Evolutionary conservation across 2,888 invertebrate genomes (phyloP), one percentile per base, ranked within the genome.

Genomic region (Nesidiocoris tenuis): DNA sequence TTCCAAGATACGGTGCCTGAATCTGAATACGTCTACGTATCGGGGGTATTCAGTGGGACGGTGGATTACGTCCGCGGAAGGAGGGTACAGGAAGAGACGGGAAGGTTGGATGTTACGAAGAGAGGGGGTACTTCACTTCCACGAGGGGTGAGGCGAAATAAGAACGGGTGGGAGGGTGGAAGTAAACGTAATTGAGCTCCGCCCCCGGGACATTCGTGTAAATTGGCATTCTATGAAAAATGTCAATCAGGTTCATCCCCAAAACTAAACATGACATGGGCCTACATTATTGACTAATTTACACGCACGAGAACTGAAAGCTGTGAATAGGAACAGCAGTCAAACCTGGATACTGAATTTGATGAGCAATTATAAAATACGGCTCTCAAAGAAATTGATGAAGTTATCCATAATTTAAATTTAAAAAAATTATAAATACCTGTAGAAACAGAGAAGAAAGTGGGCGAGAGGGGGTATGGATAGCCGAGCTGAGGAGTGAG

Each of bases 381-480:
- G n/a, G n/a, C n/a, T n/a, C n/a, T n/a, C n/a, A n/a, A n/a, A n/a
- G n/a, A n/a, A n/a, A n/a, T n/a, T n/a, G n/a, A n/a, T n/a, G n/a
- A n/a, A n/a, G n/a, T n/a, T n/a, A n/a, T n/a, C n/a, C n/a, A 39
- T 39, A 39, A 39, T 39, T 39, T 39, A 39, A 39, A 22, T 39
- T 17, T 61, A 25, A 25, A 65, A 39, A 39, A 39, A 39, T 25
- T 65, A 65, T 65, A 25, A 65, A 65, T 67, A 67, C 67, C 67
- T 67, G 67, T 22, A 23, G 55, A 67, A 67, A 65, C 65, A 65
- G 55, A 67, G 67, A 67, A 67, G 67, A 67, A 67, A 67, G 67
- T 66, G 54, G 5, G 2, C 21, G 19, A 39, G n/a, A 65, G 39
- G 5, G 9, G 39, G 24, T 25, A 23, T 1, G 1, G 65, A 18